Percentiles rank a stretch among this genome's conserved stretches.
Evolutionary conservation across 2,888 invertebrate genomes (phyloP).

Genomic region (Trichacis sp.): DNA sequence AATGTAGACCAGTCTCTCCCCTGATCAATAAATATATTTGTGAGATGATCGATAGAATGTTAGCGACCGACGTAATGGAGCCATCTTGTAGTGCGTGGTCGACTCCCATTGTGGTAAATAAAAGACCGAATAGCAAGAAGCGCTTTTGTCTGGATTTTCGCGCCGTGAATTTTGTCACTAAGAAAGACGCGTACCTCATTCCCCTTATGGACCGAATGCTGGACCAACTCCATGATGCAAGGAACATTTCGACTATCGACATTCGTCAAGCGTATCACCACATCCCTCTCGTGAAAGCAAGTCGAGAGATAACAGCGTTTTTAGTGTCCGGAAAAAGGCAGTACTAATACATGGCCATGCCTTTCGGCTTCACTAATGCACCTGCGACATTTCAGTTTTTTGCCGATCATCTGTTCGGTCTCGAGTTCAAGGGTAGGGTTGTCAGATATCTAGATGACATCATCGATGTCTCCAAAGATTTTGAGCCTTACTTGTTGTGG

Average conservation of each 20-base stretch:
- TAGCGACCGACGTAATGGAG: conserved; percentile 1
- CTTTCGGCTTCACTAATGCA: conserved; percentile 34
- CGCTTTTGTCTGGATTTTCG: conserved; percentile 32
- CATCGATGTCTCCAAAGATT: background rate
- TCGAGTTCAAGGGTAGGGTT: conserved; percentile 12
- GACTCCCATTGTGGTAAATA: conserved; percentile 19
- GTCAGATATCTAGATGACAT: background rate
- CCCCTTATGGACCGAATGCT: conserved; percentile 27
- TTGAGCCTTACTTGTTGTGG: background rate
- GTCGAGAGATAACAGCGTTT: conserved; percentile 37
- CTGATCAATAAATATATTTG: too few species aligned
- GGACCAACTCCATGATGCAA: conserved; percentile 18
- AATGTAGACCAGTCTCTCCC: conserved; percentile 10
- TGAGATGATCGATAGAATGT: conserved; percentile 6
- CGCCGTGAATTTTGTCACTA: conserved; percentile 20
- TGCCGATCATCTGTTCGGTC: conserved; percentile 32
- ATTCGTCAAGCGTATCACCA: conserved; percentile 43
- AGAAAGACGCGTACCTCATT: conserved; percentile 34
- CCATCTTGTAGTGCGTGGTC: conserved; percentile 22
- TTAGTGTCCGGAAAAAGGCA: conserved; percentile 33
- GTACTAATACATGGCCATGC: conserved; percentile 33
- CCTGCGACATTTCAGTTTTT: conserved; percentile 42
- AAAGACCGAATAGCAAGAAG: conserved; percentile 20
- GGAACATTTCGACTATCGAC: conserved; percentile 40
- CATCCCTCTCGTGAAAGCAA: conserved; percentile 22